Base-by-base conservation (phyloP, 2,113 vertebrate species). In the Cryptotis parvus region DNA sequence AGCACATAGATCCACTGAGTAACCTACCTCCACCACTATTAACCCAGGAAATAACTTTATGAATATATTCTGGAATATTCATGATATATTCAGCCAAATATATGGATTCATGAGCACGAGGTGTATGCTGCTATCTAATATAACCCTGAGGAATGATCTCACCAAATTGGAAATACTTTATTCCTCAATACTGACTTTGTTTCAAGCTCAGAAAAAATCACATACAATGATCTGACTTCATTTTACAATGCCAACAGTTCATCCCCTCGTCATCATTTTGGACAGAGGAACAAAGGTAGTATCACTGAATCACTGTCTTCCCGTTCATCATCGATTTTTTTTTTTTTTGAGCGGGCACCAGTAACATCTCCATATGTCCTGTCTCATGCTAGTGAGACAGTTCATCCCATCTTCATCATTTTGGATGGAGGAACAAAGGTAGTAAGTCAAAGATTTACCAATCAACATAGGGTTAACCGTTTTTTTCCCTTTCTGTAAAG, bases 401-500 rank as follows among this genome's bases (percentile, higher is more conserved):
- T n/a, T 89, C 41, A 80, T 45, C 61, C 70, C 31, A 72, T 49
- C 31, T 61, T n/a, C 43, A 12, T 27, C 35, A 15, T 35, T 78
- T 76, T 61, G 6, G 33, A 15, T 12, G n/a, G 9, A 74, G 66
- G n/a, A 63, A 84, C 27, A 65, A 1, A 63, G 22, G 33, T 49
- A 89, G 81, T 8, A 15, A 76, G 66, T 16, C 6, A n/a, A 89
- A 45, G 11, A 45, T 45, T 45, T 45, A 45, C 45, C 61, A 15
- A 83, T 55, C 52, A 55, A 18, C 52, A n/a, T n/a, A n/a, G n/a
- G n/a, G n/a, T n/a, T n/a, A n/a, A n/a, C n/a, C n/a, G n/a, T 80
- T 79, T 75, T 39, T 84, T 79, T 84, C 86, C 65, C 39, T 55
- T 33, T 43, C 41, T 65, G 31, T 86, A 76, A 84, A 82, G 27